phyloP scores from a whole-genome alignment of 2,888 invertebrate genomes.

The Acleris literana region DNA sequence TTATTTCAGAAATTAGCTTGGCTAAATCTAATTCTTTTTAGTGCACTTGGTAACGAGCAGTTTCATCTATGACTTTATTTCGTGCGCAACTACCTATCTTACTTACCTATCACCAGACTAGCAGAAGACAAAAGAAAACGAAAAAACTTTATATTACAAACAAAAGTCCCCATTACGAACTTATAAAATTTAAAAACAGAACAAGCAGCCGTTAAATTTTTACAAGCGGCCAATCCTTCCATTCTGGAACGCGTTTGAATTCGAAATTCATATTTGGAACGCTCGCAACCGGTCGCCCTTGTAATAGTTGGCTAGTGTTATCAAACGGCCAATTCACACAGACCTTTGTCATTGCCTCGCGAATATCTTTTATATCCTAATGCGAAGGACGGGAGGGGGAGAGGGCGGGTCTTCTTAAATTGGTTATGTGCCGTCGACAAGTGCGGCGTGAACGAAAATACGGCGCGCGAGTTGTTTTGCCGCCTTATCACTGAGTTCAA shows the following conservation, averaged over 20 bases:
- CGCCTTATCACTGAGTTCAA: slow-evolving; percentile 78
- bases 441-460: slow-evolving; percentile 83
- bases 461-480: slow-evolving; percentile 82
- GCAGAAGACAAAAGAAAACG: neutral
- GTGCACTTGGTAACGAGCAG: too few species aligned
- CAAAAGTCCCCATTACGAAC: neutral
- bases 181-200: slow-evolving; percentile 10
- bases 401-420: slow-evolving; percentile 60
- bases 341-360: slow-evolving; percentile 58
- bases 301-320: slow-evolving; percentile 83
- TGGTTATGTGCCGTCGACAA: slow-evolving; percentile 76
- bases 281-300: slow-evolving; percentile 81
- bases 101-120: too few species aligned
- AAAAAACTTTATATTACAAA: neutral
- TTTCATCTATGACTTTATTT: too few species aligned
- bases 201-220: slow-evolving; percentile 8
- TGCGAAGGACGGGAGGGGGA: slow-evolving; percentile 52
- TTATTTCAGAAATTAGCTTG: too few species aligned
- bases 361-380: slow-evolving; percentile 44
- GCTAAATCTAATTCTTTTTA: too few species aligned
- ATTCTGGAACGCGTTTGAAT: slow-evolving; percentile 75
- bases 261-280: slow-evolving; percentile 80
- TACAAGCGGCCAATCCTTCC: slow-evolving; percentile 52
- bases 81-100: too few species aligned
- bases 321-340: slow-evolving; percentile 62